phyloP scores from a whole-genome alignment of 2,797 vertebrate genomes.

The Hylomyscus alleni region DNA sequence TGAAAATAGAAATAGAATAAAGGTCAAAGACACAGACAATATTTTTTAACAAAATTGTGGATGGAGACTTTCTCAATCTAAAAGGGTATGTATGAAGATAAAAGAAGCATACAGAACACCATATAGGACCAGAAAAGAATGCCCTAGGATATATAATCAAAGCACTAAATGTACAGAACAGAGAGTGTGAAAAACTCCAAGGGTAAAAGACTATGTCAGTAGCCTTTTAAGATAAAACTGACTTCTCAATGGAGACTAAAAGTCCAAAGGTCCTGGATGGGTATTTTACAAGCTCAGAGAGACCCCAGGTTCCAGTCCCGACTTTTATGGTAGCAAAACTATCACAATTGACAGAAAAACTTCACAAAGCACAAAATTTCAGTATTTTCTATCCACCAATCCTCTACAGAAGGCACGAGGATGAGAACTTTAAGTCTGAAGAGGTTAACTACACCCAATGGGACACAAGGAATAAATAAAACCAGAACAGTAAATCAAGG shows the following conservation, averaged over 20 bases:
- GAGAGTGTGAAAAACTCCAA: neutral
- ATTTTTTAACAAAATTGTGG: neutral
- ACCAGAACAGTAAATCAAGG: neutral
- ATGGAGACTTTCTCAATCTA: neutral
- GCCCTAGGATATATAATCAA: neutral
- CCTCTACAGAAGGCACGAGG: neutral
- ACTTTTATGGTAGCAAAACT: neutral
- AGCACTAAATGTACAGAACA: neutral
- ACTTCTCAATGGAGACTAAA: neutral
- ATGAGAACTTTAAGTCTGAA: neutral
- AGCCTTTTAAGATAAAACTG: neutral
- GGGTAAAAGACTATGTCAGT: neutral
- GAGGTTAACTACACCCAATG: neutral
- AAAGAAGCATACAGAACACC: neutral
- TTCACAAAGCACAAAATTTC: neutral
- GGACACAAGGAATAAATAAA: neutral
- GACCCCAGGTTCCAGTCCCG: neutral
- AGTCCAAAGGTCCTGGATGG: neutral
- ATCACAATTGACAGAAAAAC: neutral
- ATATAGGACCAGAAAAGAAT: neutral
- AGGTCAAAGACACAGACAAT: neutral
- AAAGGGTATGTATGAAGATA: neutral
- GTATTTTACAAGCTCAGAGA: neutral
- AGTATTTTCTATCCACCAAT: neutral
- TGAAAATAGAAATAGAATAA: neutral